These are phyloP conservation scores for Murina feae DNA, from an alignment of 2,113 vertebrate species.

Conservation along the genomic window DNA sequence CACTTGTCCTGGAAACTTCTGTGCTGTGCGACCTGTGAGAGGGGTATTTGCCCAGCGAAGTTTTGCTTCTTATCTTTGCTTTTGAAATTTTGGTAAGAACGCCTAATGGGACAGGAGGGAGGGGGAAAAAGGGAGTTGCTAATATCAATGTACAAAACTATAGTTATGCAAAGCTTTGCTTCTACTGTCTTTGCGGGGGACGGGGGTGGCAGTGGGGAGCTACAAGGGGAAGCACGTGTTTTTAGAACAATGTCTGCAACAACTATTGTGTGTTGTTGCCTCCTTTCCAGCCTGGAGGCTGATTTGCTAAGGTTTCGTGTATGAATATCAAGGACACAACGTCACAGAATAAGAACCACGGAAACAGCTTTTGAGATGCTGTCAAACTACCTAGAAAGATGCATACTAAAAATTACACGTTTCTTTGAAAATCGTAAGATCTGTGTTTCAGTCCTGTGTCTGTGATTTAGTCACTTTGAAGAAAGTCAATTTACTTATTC, in stretches of 20 bases:
- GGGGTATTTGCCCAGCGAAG: not conserved
- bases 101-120: not conserved
- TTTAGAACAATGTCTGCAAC: not conserved
- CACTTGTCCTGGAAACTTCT: not conserved
- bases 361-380: not conserved
- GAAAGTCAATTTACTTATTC: not conserved
- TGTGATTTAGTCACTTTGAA: not conserved
- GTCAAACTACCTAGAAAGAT: not conserved
- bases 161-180: not conserved
- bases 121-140: not conserved
- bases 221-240: not conserved
- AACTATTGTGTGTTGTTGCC: not conserved
- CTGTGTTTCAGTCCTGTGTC: not conserved
- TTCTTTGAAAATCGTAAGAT: not conserved
- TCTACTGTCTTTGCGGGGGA: not conserved
- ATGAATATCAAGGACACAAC: not conserved
- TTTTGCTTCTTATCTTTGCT: not conserved
- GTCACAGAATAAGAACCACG: not conserved
- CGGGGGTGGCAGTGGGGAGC: accelerated
- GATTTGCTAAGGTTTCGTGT: not conserved
- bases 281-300: not conserved
- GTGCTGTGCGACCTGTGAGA: not conserved
- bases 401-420: not conserved
- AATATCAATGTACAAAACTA: not conserved
- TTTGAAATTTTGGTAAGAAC: not conserved